These are phyloP conservation scores for Melanotaenia maccullochi DNA, from an alignment of 2,797 vertebrate species.

Conservation along the genomic window DNA sequence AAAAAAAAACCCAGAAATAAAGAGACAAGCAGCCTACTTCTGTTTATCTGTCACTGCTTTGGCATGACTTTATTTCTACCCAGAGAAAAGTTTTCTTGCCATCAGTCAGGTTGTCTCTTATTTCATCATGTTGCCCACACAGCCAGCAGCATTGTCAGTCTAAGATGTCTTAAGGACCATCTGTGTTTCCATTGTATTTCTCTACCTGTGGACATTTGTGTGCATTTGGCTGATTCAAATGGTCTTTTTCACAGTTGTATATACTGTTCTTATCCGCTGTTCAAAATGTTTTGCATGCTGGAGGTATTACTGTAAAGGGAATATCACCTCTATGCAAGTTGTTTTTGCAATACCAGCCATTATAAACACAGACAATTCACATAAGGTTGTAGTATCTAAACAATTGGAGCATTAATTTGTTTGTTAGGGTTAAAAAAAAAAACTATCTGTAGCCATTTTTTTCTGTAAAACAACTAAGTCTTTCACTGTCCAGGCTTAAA, in stretches of 20 bases:
- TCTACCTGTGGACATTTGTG: background rate
- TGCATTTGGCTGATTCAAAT: constrained; percentile 1
- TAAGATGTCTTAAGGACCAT: background rate
- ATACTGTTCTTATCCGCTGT: background rate
- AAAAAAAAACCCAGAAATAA: background rate
- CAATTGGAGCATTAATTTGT: too few relatives aligned
- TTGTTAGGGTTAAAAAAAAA: too few relatives aligned
- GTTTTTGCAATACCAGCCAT: background rate
- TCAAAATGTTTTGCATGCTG: background rate
- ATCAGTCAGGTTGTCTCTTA: constrained; percentile 3
- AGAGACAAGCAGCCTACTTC: constrained; percentile 1
- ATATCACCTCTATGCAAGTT: background rate
- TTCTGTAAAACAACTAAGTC: background rate
- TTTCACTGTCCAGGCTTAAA: background rate
- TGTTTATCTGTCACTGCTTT: constrained; percentile 10
- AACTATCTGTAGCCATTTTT: background rate
- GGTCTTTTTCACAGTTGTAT: background rate
- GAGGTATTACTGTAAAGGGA: background rate
- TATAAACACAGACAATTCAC: background rate
- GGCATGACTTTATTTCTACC: constrained; percentile 20
- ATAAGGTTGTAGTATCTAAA: background rate
- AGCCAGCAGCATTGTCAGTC: constrained; percentile 7
- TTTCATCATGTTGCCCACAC: constrained; percentile 10
- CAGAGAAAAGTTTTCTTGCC: constrained; percentile 26
- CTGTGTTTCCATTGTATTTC: background rate